These are phyloP conservation scores for Teinopalpus imperialis DNA, from an alignment of 2,888 invertebrate species.

Conservation along the genomic window DNA sequence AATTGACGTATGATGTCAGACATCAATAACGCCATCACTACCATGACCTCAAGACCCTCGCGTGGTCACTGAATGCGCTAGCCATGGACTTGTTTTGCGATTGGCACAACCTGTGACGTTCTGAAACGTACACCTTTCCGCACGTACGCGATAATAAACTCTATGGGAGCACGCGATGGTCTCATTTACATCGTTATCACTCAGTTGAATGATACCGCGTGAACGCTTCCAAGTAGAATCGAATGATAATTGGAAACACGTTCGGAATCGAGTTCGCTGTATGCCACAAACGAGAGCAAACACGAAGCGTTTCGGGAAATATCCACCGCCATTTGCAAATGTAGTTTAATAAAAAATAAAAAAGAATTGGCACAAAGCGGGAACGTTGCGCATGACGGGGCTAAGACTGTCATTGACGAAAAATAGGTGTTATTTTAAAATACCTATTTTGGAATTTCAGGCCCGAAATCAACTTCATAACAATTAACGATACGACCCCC, in stretches of 20 bases:
- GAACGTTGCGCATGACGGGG: slow-evolving; percentile 35
- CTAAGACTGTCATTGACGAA: slow-evolving; percentile 50
- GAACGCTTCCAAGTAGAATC: slow-evolving; percentile 39
- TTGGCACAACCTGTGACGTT: slow-evolving; percentile 38
- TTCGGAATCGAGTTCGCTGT: slow-evolving; percentile 34
- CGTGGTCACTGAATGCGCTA: slow-evolving; percentile 56
- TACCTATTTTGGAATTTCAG: slow-evolving; percentile 81
- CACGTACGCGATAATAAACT: slow-evolving; percentile 45
- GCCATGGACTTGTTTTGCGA: slow-evolving; percentile 67
- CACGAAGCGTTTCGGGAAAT: slow-evolving; percentile 26
- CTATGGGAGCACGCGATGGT: slow-evolving; percentile 42
- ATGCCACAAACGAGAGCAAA: slow-evolving; percentile 30
- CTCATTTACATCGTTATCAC: slow-evolving; percentile 66
- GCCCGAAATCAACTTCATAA: slow-evolving; percentile 82
- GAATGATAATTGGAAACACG: slow-evolving; percentile 50
- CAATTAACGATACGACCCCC: slow-evolving; percentile 83
- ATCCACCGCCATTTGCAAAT: slow-evolving; percentile 29
- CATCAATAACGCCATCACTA: slow-evolving; percentile 40
- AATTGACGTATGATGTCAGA: too few relatives aligned
- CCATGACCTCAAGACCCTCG: slow-evolving; percentile 57
- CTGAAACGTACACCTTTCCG: slow-evolving; percentile 25
- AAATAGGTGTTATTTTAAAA: slow-evolving; percentile 79
- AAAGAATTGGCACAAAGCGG: slow-evolving; percentile 31
- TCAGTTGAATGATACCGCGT: slow-evolving; percentile 55
- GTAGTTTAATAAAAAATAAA: slow-evolving; percentile 36